Base-by-base conservation (phyloP, 2,113 vertebrate genomes). In the Tragelaphus strepsiceros region DNA sequence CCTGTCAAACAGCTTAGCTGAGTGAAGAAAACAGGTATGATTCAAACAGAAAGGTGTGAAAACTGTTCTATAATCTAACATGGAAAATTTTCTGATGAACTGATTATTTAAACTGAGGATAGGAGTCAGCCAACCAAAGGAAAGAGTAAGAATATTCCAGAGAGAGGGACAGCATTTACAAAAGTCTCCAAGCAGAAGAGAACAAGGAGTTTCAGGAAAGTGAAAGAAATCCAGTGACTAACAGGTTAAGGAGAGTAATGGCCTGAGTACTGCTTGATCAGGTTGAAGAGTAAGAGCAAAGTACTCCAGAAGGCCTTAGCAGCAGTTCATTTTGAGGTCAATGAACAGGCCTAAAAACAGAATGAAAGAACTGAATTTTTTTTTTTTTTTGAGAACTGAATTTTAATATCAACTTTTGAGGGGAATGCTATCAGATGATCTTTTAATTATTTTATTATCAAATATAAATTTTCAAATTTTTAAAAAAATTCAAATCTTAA, bases 371-470 rank as follows among this genome's bases (percentile, higher is more conserved):
- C 3, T 78, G 24, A 91, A 95, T n/a, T 87, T 39, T 90, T 87
- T 43, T 43, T 43, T 43, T 43, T 43, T 43, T 43, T 43, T 39
- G 39, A 83, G 22, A 93, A 88, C 3, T 78, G 24, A 91, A 95
- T 87, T 39, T 90, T 87, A 91, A 93, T 71, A 87, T 2, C 28
- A 88, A 74, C 35, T 92, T 88, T 82, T 74, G 39, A 43, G 32
- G 12, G 6, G 12, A 62, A 89, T 2, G 24, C 46, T 86, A 94
- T 15, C 53, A 89, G 88, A 83, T 62, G 35, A 54, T 12, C 46
- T 89, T 81, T 93, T 39, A 84, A 85, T 85, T 89, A 93, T 26
- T 77, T 78, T 56, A n/a, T 97, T 91, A 94, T 26, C 56, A 88
- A 96, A 80, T 61, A 85, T 28, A 58, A 94, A 59, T 71, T 67